Conservation (phyloP, 2,888 invertebrate genomes). For the Heliconius erato region DNA sequence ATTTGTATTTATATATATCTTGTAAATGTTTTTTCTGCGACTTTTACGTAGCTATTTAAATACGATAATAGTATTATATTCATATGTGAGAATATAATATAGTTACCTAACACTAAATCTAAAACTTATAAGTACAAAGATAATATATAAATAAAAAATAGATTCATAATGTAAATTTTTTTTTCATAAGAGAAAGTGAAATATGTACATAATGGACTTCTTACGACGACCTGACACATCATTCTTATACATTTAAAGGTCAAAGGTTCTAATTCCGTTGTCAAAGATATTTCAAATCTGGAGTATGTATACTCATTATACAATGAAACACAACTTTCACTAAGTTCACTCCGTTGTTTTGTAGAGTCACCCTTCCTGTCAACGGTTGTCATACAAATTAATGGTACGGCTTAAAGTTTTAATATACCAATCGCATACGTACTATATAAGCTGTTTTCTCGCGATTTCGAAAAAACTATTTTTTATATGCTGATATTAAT, state of each 20-base stretch:
- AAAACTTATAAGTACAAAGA: background rate
- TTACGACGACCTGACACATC: background rate
- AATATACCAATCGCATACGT: background rate
- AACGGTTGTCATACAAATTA: background rate
- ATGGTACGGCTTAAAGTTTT: background rate
- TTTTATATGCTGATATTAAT: too few relatives aligned
- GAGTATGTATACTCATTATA: background rate
- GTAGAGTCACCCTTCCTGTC: background rate
- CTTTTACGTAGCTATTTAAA: background rate
- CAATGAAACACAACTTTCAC: background rate
- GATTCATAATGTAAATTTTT: background rate
- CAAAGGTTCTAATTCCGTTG: background rate
- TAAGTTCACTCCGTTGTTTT: background rate
- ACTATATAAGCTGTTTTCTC: background rate
- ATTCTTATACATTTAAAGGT: background rate
- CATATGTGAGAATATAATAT: background rate
- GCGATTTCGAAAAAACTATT: background rate
- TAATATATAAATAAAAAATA: background rate
- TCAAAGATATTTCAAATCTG: background rate
- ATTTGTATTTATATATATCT: constrained; percentile 8
- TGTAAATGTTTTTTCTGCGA: background rate
- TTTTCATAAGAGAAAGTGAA: background rate
- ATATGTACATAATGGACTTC: background rate
- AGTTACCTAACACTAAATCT: too few relatives aligned
- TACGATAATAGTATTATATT: too few relatives aligned